These are phyloP conservation scores for Gavia stellata DNA, from an alignment of 2,113 vertebrate species.

Conservation along the genomic window DNA sequence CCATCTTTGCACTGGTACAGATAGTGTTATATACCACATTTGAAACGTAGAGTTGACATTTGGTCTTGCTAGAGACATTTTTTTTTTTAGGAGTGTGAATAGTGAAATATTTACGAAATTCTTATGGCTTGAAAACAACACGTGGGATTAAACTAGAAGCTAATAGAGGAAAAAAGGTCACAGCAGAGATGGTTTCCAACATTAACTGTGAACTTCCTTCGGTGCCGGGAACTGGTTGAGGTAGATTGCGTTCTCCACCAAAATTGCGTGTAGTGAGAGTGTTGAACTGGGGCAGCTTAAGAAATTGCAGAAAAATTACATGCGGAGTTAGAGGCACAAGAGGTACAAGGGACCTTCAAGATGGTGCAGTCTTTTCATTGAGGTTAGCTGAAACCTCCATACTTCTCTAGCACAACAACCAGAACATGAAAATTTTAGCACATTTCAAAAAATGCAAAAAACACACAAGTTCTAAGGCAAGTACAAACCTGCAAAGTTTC, in stretches of 20 bases:
- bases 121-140: not conserved
- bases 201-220: not conserved
- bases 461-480: not conserved
- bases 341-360: accelerated
- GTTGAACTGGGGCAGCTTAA: not conserved
- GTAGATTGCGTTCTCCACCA: not conserved
- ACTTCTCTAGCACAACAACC: not conserved
- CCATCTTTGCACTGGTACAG: not conserved
- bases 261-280: not conserved
- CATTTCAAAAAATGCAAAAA: not conserved
- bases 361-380: not conserved
- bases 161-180: not conserved
- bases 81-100: not conserved
- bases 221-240: not conserved
- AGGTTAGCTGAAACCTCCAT: not conserved
- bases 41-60: not conserved
- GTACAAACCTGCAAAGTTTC: not conserved
- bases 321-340: not conserved
- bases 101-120: not conserved
- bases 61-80: not conserved
- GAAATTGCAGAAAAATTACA: not conserved
- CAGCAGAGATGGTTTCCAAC: not conserved
- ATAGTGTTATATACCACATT: not conserved
- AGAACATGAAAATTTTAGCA: accelerated
- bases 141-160: not conserved